These are phyloP conservation scores for Ranitomeya imitator DNA, from an alignment of 2,113 vertebrate species.

Conservation along the genomic window DNA sequence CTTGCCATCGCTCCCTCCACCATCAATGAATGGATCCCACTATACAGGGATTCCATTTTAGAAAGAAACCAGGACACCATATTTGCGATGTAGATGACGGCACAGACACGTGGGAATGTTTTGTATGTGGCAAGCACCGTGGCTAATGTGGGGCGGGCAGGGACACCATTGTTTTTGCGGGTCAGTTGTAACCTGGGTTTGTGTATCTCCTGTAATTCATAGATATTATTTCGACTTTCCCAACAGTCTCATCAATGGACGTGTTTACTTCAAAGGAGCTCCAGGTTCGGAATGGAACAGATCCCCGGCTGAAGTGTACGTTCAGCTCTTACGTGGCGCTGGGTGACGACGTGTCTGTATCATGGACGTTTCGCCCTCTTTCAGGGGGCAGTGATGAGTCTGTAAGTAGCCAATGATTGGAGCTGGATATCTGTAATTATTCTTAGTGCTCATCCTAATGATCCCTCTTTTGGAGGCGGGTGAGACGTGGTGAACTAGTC, in stretches of 20 bases:
- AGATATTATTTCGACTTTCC: conserved; percentile 58
- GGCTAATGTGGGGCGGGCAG: background rate
- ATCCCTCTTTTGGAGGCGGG: background rate
- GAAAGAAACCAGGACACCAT: too few species aligned
- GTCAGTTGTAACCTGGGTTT: background rate
- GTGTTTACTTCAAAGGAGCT: conserved; percentile 78
- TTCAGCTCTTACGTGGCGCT: conserved; percentile 78
- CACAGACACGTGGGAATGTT: too few species aligned
- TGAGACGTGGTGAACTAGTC: background rate
- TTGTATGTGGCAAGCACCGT: too few species aligned
- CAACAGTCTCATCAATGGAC: conserved; percentile 74
- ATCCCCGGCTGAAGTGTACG: conserved; percentile 86
- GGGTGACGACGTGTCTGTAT: conserved; percentile 67
- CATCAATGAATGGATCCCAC: too few species aligned
- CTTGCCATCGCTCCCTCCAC: too few species aligned
- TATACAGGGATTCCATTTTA: too few species aligned
- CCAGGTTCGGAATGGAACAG: conserved; percentile 88
- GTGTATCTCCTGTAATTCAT: background rate
- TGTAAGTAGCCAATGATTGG: conserved; percentile 70
- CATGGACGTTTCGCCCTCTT: conserved; percentile 87
- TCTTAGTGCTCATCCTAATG: background rate
- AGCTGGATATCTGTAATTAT: background rate
- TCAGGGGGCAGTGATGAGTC: conserved; percentile 74
- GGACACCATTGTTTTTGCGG: background rate
- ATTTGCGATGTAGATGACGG: too few species aligned